Percentiles rank a stretch among this genome's conserved stretches.
phyloP scores from a whole-genome alignment of 2,113 vertebrate species.

The Lates calcarifer region DNA sequence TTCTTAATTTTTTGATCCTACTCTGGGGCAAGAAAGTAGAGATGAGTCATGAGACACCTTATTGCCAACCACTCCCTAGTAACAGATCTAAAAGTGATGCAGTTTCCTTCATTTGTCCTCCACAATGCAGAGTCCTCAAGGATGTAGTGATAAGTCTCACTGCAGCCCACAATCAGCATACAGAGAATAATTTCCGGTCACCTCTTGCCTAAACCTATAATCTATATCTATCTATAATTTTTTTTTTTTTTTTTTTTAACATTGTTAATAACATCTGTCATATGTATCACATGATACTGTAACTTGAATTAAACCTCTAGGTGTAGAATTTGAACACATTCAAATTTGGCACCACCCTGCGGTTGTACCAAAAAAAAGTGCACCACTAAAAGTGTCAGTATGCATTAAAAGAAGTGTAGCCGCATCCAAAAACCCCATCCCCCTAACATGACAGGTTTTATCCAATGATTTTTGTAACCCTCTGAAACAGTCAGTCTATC shows the following conservation, averaged over 20 bases:
- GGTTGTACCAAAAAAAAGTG: neutral
- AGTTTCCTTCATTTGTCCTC: slow-evolving; percentile 49
- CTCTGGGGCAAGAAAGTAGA: neutral
- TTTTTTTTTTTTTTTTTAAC: no score
- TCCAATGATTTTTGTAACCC: neutral
- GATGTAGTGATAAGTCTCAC: neutral
- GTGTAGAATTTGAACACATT: neutral
- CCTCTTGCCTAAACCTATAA: neutral
- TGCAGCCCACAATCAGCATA: neutral
- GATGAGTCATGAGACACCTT: slow-evolving; percentile 32
- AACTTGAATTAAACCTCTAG: neutral
- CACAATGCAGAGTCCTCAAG: slow-evolving; percentile 21
- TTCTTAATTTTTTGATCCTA: neutral
- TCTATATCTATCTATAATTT: no score
- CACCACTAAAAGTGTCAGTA: no score
- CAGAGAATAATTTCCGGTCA: neutral
- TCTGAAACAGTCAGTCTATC: neutral
- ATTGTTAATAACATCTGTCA: neutral
- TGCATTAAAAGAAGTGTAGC: no score
- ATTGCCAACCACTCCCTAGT: slow-evolving; percentile 46
- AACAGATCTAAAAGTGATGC: slow-evolving; percentile 45
- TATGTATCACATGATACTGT: no score
- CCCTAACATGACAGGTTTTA: neutral
- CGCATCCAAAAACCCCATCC: neutral
- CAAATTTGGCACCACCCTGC: neutral